Evolutionary conservation across 2,797 vertebrate genomes (phyloP), one percentile per base, ranked within the genome.

Genomic region (Meda fulgida): DNA sequence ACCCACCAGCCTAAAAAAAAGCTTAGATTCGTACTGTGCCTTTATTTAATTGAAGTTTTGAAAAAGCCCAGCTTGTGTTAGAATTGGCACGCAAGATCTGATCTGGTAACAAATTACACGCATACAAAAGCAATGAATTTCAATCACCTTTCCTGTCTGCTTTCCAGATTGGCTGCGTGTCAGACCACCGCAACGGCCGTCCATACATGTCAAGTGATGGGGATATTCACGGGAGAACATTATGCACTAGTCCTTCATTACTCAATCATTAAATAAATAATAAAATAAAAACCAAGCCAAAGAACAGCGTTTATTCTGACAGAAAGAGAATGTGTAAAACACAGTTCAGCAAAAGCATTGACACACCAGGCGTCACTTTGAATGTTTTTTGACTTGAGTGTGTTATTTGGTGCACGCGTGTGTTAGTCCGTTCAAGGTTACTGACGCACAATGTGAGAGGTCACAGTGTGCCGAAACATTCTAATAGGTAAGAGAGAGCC

Each of bases 91-190:
- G 89, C 89, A 60, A 86, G 84, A 87, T 94, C 89, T 89, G 89
- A 93, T 91, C 88, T 86, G 87, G 85, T 91, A 84, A 82, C 88
- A 94, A 93, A 94, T 94, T 89, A 92, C 89, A 91, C 69, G 84
- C 85, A 89, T 92, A 92, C 90, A 92, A 91, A 92, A 91, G 91
- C 92, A 93, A 93, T 94, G 92, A 91, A 94, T 94, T 93, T 94
- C 90, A 93, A 93, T 94, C 92, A 93, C 90, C 89, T 91, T 92
- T 92, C 90, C 91, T 93, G 92, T 93, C 91, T 53, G 48, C 81
- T 83, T 63, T 86, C 78, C 71, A 90, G 88, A 93, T 92, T 92
- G 90, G 87, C 88, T 92, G 91, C 76, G 84, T 29, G 80, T 94
- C 92, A 92, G 89, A 88, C 81, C 87, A 89, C 91, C 79, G 55